phyloP scores from a whole-genome alignment of 2,113 vertebrate genomes.

The Leucopsar rothschildi region DNA sequence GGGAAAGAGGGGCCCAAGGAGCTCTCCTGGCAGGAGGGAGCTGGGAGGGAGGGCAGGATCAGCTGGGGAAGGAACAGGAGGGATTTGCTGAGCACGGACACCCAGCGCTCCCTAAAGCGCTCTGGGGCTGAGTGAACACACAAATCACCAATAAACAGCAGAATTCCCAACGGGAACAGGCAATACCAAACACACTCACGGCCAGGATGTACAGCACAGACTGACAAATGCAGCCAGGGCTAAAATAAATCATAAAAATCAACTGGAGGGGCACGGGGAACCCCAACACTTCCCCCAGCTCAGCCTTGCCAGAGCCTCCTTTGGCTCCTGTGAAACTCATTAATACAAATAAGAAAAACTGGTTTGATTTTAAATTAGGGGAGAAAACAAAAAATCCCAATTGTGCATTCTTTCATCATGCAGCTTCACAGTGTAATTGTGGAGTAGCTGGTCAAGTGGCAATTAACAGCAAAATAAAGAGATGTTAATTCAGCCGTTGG shows the following conservation, averaged over 20 bases:
- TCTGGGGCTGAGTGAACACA: too few species aligned
- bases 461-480: neutral
- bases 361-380: neutral
- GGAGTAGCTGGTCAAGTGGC: neutral
- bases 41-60: neutral
- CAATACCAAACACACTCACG: neutral
- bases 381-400: rapidly evolving
- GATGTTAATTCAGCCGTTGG: neutral
- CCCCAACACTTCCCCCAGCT: neutral
- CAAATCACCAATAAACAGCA: neutral
- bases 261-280: rapidly evolving
- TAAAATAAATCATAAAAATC: neutral
- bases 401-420: neutral
- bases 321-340: neutral
- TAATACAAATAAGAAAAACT: neutral
- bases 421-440: neutral
- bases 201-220: rapidly evolving
- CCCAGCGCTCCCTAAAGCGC: rapidly evolving
- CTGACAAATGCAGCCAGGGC: neutral
- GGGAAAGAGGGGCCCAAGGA: neutral
- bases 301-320: neutral
- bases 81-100: neutral
- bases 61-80: too few species aligned
- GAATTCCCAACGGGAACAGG: rapidly evolving
- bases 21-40: neutral